A percentile compares a stretch with the other conserved stretches of the same genome.
These are phyloP conservation scores for Pelodiscus sinensis DNA, from an alignment of 2,113 vertebrate species.

Conservation along the genomic window DNA sequence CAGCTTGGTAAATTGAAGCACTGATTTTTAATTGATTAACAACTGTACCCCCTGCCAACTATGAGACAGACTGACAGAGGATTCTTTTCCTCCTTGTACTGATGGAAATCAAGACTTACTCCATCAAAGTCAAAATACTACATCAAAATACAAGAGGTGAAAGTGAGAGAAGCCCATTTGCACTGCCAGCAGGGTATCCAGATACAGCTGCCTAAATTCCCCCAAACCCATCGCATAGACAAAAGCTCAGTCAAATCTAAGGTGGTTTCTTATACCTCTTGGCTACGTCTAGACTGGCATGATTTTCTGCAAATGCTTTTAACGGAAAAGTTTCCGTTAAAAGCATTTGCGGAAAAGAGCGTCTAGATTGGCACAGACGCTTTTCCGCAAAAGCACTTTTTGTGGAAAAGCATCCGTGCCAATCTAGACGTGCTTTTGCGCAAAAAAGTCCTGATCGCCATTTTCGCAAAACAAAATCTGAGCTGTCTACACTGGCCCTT, in stretches of 20 bases:
- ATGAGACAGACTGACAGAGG: background rate
- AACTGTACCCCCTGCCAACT: accelerated
- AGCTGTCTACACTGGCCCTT: too few species aligned
- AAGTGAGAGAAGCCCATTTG: background rate
- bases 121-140: background rate
- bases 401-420: too few species aligned
- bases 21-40: background rate
- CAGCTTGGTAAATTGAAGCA: background rate
- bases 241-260: background rate
- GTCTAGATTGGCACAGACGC: too few species aligned
- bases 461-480: too few species aligned
- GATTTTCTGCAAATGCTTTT: too few species aligned
- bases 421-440: too few species aligned
- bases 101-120: background rate
- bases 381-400: too few species aligned
- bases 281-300: too few species aligned
- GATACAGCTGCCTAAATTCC: background rate
- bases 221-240: background rate
- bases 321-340: too few species aligned
- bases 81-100: background rate
- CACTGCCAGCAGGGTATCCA: background rate
- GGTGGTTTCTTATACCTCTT: too few species aligned
- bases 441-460: too few species aligned
- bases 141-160: background rate
- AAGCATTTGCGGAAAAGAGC: too few species aligned